These are phyloP conservation scores for Achatina immaculata DNA, from an alignment of 1,140 invertebrate species.

Conservation along the genomic window DNA sequence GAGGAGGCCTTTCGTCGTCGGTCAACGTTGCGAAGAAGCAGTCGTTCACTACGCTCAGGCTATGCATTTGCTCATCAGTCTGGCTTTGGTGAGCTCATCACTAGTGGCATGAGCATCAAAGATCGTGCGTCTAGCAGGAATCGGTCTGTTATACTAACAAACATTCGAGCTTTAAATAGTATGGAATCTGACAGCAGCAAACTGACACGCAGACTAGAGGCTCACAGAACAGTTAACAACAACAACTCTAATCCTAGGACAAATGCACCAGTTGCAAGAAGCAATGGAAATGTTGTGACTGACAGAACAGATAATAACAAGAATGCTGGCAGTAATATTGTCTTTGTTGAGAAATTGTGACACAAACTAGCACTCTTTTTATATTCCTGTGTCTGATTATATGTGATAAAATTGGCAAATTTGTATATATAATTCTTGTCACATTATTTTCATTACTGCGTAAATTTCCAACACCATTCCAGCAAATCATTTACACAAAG, in stretches of 20 bases:
- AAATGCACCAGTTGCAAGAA: not conserved
- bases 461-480: too few species aligned
- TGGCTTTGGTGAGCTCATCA: slow-evolving; percentile 97
- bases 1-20: slow-evolving; percentile 84
- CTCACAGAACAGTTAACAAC: not conserved
- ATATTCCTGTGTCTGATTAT: not conserved
- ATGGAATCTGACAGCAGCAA: not conserved
- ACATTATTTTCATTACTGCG: too few species aligned
- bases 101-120: slow-evolving; percentile 95
- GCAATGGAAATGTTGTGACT: not conserved
- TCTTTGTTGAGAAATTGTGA: slow-evolving; percentile 46
- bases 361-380: not conserved
- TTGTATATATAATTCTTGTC: too few species aligned
- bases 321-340: not conserved
- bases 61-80: slow-evolving; percentile 98
- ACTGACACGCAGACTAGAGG: not conserved
- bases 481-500: too few species aligned
- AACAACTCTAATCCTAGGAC: not conserved
- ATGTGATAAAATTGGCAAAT: slow-evolving; percentile 34
- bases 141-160: slow-evolving; percentile 54
- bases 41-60: slow-evolving; percentile 90
- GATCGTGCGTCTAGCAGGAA: slow-evolving; percentile 45
- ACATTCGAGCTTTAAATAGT: slow-evolving; percentile 41
- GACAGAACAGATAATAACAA: slow-evolving; percentile 14
- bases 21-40: slow-evolving; percentile 82